These are phyloP conservation scores for Drosophila saltans DNA, from an alignment of 1,140 invertebrate genomes.

Conservation along the genomic window DNA sequence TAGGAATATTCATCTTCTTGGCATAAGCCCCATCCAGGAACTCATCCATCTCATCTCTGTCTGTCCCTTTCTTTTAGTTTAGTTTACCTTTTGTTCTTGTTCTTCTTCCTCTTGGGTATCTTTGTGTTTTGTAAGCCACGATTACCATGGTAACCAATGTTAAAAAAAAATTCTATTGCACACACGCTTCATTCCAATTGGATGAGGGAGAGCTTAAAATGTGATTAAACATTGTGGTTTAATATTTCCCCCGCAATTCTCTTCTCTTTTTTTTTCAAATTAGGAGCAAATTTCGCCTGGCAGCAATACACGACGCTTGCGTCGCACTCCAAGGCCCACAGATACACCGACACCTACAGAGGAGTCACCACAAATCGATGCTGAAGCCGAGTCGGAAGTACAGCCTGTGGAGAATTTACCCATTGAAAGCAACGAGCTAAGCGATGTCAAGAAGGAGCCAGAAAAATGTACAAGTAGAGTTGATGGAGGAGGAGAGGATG, in stretches of 20 bases:
- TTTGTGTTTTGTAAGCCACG: slow-evolving; percentile 10
- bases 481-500: neutral
- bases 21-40: too few species aligned
- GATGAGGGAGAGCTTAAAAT: neutral
- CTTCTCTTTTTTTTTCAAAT: neutral
- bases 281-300: slow-evolving; percentile 58
- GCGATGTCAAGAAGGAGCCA: slow-evolving; percentile 53
- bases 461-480: slow-evolving; percentile 39
- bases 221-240: neutral
- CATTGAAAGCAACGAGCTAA: slow-evolving; percentile 22
- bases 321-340: slow-evolving; percentile 63
- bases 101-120: neutral
- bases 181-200: neutral
- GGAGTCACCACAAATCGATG: slow-evolving; percentile 12
- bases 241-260: neutral
- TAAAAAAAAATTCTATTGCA: too few species aligned
- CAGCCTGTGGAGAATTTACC: neutral
- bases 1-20: too few species aligned
- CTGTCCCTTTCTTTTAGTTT: neutral
- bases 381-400: neutral
- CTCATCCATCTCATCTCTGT: neutral
- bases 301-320: slow-evolving; percentile 56
- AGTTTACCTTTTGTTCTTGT: neutral
- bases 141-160: slow-evolving; percentile 7
- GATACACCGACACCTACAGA: slow-evolving; percentile 44